phyloP scores from a whole-genome alignment of 64 coral and sea anemone species.

The Hydrozoanthus tunicans region DNA sequence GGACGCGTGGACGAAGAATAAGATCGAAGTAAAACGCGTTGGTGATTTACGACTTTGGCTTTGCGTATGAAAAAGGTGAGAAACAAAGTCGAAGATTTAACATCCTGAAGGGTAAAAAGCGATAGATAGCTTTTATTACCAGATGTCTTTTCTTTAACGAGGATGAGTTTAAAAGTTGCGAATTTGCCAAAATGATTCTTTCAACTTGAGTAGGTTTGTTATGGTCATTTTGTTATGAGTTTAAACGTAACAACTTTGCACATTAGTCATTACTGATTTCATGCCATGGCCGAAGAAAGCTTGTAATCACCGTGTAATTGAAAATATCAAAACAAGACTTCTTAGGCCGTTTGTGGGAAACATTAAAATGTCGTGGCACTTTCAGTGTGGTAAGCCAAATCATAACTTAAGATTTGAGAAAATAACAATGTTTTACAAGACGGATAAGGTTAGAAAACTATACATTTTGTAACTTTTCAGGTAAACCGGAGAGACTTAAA shows the following conservation, averaged over 20 bases:
- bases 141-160: too few relatives aligned
- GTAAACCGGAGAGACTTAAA: background rate
- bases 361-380: background rate
- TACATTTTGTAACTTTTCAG: constrained; percentile 7
- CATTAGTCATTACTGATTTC: too few relatives aligned
- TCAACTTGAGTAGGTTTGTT: too few relatives aligned
- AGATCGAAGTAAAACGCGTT: background rate
- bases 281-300: too few relatives aligned
- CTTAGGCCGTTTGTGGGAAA: background rate
- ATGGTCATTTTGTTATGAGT: background rate
- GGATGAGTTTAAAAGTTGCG: too few relatives aligned
- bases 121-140: too few relatives aligned
- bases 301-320: too few relatives aligned
- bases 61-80: constrained; percentile 10
- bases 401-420: background rate
- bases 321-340: constrained; percentile 6
- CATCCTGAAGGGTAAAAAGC: too few relatives aligned
- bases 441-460: background rate
- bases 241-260: too few relatives aligned
- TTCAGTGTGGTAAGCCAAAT: background rate
- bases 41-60: background rate
- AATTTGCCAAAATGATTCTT: too few relatives aligned
- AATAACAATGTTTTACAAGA: background rate
- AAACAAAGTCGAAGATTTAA: background rate
- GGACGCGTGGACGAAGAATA: background rate